Percentiles rank a stretch among this genome's conserved stretches.
Evolutionary conservation across 1,140 invertebrate genomes (phyloP).

Genomic region (Streblospio benedicti): DNA sequence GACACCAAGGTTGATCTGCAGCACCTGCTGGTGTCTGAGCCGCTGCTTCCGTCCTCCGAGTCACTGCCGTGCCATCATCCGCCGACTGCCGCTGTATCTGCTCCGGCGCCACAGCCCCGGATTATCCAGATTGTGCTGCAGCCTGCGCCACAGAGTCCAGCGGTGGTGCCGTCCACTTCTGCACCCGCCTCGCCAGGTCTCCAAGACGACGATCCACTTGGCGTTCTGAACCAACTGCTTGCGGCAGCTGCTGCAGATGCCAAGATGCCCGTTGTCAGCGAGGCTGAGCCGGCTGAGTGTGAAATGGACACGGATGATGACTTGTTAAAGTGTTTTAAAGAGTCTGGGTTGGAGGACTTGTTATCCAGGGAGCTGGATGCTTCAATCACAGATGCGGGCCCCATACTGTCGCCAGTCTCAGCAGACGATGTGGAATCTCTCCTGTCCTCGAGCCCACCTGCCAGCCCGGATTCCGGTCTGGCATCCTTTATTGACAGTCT

Average conservation of each 20-base stretch:
- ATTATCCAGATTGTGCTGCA: too few species aligned
- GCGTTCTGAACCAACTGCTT: slow-evolving; percentile 3
- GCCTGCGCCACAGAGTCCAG: too few species aligned
- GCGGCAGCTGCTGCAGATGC: not conserved
- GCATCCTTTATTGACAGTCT: slow-evolving; percentile 1
- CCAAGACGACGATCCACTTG: not conserved
- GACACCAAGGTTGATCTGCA: slow-evolving; percentile 8
- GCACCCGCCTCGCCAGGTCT: not conserved
- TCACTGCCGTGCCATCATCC: not conserved
- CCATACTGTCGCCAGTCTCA: slow-evolving; percentile 4
- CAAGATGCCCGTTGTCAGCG: not conserved
- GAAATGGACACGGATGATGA: not conserved
- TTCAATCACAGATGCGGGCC: too few species aligned
- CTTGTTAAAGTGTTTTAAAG: too few species aligned
- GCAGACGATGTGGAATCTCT: slow-evolving; percentile 11
- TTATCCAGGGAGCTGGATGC: too few species aligned
- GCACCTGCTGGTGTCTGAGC: not conserved
- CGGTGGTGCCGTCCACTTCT: not conserved
- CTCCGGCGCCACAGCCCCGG: too few species aligned
- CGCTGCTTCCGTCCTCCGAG: not conserved
- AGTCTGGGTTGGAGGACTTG: too few species aligned
- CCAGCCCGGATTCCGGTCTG: not conserved
- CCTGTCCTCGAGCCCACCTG: not conserved
- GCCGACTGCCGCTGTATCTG: too few species aligned
- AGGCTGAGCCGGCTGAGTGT: not conserved